Evolutionary conservation across 2,888 invertebrate genomes (phyloP).

Genomic region (Dysmachus trigonus): DNA sequence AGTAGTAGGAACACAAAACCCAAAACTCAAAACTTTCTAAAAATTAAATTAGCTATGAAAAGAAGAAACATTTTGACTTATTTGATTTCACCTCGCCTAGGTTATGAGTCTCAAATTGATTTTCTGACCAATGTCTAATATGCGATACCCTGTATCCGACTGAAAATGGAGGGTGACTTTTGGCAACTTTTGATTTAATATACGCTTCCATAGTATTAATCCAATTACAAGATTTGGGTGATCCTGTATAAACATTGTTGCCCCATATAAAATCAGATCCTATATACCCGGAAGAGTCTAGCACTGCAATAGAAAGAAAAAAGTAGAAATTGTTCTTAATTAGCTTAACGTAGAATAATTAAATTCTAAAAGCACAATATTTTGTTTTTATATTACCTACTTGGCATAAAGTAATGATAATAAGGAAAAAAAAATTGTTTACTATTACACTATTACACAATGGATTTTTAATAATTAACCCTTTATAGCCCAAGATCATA

Average conservation of each 20-base stretch:
- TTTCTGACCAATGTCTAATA: conserved; percentile 42
- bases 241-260: conserved; percentile 45
- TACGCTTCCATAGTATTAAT: neutral
- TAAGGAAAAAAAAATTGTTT: no score
- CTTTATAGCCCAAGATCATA: no score
- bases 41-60: neutral
- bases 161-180: conserved; percentile 29
- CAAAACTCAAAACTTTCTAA: conserved; percentile 49
- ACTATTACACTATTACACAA: no score
- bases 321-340: no score
- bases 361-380: no score
- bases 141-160: conserved; percentile 40
- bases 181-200: neutral
- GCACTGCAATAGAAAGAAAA: conserved; percentile 34
- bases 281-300: conserved; percentile 44
- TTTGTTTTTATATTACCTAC: no score
- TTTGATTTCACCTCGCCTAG: conserved; percentile 24
- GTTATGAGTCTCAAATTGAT: conserved; percentile 34
- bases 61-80: neutral
- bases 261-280: conserved; percentile 47
- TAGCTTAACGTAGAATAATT: no score
- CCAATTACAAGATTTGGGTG: conserved; percentile 41
- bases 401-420: no score
- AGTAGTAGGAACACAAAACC: conserved; percentile 49
- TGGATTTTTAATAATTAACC: no score